Percentiles rank a stretch among this genome's conserved stretches.
Evolutionary conservation across 2,797 vertebrate genomes (phyloP).

Genomic region (Centroberyx gerrardi): DNA sequence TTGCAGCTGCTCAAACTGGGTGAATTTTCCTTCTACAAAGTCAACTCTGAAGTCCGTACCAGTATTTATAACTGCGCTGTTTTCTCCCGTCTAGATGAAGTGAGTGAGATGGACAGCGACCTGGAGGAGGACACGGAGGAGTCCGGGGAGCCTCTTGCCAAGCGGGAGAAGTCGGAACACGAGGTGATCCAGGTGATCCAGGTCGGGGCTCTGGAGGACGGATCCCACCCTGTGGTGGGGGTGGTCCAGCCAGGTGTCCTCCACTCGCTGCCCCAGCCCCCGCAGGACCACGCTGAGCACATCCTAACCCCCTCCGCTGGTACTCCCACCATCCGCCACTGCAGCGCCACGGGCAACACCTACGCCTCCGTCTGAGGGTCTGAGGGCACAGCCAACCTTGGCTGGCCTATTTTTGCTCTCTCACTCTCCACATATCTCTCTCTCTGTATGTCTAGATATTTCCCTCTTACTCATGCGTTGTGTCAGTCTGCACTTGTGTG

Average conservation of each 20-base stretch:
- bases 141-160: constrained; percentile 91
- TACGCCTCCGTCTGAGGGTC: constrained; percentile 93
- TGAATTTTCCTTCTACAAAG: too few species aligned
- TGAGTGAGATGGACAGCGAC: constrained; percentile 89
- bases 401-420: constrained; percentile 45
- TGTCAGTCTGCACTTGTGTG: constrained; percentile 70
- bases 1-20: too few species aligned
- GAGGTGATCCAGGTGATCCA: constrained; percentile 94
- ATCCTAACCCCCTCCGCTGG: constrained; percentile 86
- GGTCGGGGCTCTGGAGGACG: constrained; percentile 87
- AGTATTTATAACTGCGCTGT: too few species aligned
- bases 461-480: constrained; percentile 60
- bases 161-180: constrained; percentile 91
- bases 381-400: constrained; percentile 32
- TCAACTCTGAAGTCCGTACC: too few species aligned
- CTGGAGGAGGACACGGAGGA: constrained; percentile 83
- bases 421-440: constrained; percentile 62
- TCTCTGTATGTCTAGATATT: constrained; percentile 65
- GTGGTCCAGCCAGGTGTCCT: constrained; percentile 93
- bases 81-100: constrained; percentile 85
- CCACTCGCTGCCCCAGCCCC: constrained; percentile 89
- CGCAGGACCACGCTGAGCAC: constrained; percentile 89
- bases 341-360: constrained; percentile 95
- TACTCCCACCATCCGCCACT: constrained; percentile 96
- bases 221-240: constrained; percentile 86